phyloP scores from a whole-genome alignment of 2,113 vertebrate genomes.

The Tricholaema leucomelas region DNA sequence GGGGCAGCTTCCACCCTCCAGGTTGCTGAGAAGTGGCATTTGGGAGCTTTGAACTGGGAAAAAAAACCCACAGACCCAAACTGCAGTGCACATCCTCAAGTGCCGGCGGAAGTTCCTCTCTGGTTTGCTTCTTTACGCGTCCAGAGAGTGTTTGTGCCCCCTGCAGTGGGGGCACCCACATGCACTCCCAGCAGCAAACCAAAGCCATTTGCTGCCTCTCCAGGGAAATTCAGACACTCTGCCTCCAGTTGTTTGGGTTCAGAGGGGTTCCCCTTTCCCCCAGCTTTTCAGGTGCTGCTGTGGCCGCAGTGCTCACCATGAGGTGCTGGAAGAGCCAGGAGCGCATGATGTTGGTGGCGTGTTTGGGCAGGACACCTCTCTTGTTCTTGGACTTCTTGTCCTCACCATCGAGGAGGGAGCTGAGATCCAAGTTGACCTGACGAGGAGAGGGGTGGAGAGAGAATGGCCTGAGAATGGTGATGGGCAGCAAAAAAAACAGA shows the following conservation, averaged over 20 bases:
- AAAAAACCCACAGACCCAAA: accelerated
- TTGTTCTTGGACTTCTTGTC: constrained; percentile 99
- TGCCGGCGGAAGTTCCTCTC: background rate
- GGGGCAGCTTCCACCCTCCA: background rate
- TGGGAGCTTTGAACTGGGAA: background rate
- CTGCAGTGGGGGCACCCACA: background rate
- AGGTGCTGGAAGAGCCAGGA: constrained; percentile 99
- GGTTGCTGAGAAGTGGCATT: background rate
- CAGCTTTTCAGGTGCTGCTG: background rate
- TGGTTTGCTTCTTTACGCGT: background rate
- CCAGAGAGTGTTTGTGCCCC: background rate
- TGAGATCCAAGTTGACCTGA: constrained; percentile 96
- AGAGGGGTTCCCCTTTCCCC: accelerated
- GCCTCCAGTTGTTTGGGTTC: background rate
- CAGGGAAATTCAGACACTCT: background rate
- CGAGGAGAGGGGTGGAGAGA: constrained; percentile 45
- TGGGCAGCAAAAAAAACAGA: background rate
- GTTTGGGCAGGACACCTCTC: constrained; percentile 94
- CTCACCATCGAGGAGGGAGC: constrained; percentile 92
- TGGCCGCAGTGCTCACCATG: constrained; percentile 83
- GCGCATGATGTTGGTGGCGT: constrained; percentile 99
- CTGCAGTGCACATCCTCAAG: background rate
- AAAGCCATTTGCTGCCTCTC: background rate
- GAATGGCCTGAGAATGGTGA: accelerated
- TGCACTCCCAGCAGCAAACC: background rate